Percentiles rank a stretch among this genome's conserved stretches.
These are phyloP conservation scores for Mesorhabditis sp. DNA, from an alignment of 2,888 invertebrate species.

Conservation along the genomic window DNA sequence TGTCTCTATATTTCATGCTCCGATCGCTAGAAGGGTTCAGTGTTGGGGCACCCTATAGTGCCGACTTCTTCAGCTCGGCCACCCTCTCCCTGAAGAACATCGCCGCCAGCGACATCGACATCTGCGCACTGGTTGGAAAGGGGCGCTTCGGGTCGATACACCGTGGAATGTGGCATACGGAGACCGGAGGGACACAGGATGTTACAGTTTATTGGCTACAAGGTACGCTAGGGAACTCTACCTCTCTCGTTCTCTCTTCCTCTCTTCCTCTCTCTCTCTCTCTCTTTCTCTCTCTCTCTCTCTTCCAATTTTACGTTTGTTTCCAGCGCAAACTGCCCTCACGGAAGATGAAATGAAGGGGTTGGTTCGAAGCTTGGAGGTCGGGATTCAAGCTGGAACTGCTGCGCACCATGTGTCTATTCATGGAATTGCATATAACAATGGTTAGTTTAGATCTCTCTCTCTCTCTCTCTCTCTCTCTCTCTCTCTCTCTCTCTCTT, in stretches of 20 bases:
- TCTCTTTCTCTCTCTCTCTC: no score
- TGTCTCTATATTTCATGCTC: no score
- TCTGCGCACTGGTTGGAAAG: not conserved
- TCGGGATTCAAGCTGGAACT: not conserved
- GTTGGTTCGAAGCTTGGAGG: not conserved
- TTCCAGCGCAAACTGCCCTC: not conserved
- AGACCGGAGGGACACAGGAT: slow-evolving; percentile 24
- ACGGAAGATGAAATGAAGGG: not conserved
- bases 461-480: not conserved
- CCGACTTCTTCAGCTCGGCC: not conserved
- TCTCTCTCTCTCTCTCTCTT: not conserved
- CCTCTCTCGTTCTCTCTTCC: no score
- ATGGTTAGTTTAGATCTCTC: not conserved
- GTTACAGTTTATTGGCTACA: slow-evolving; percentile 24
- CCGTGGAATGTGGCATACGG: slow-evolving; percentile 25
- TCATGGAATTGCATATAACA: slow-evolving; percentile 2
- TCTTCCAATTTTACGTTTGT: not conserved
- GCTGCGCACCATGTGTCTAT: not conserved
- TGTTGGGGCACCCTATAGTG: no score
- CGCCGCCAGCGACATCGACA: not conserved
- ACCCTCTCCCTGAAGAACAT: slow-evolving; percentile 4
- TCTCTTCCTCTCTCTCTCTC: no score
- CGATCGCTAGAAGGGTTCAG: no score
- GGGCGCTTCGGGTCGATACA: slow-evolving; percentile 25
- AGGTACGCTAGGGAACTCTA: slow-evolving; percentile 11